Conservation (phyloP, 2,113 vertebrate species). For the Rhagologus leucostigma region DNA sequence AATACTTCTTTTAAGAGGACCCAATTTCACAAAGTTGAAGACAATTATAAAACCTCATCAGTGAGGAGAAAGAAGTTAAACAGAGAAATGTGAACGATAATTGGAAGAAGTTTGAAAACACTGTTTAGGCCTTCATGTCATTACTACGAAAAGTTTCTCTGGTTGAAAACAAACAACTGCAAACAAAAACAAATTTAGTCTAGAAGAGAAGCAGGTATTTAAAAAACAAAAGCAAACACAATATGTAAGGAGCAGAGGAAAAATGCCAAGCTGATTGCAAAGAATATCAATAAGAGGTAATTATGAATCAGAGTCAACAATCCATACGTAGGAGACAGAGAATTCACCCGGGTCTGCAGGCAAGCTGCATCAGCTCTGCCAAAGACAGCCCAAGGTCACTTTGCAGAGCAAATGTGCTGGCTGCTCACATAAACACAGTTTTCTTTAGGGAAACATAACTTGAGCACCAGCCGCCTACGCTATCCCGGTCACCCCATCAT, state of each 20-base stretch:
- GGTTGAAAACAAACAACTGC: constrained; percentile 9
- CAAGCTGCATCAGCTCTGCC: not conserved
- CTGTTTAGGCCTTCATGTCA: not conserved
- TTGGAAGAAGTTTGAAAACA: not conserved
- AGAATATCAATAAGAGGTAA: constrained; percentile 59
- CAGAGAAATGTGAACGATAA: not conserved
- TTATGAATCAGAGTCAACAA: constrained; percentile 33
- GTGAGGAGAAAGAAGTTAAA: not conserved
- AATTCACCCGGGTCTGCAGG: constrained; percentile 13
- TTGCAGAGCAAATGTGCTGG: not conserved
- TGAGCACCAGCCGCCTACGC: fast-evolving
- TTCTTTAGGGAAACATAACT: not conserved
- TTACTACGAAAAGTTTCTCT: not conserved
- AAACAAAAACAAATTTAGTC: constrained; percentile 25
- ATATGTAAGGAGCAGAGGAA: not conserved
- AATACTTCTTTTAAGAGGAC: not conserved
- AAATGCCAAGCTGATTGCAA: constrained; percentile 48
- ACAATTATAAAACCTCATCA: not conserved
- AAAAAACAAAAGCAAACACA: constrained; percentile 38
- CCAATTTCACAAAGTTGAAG: not conserved
- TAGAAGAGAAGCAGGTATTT: constrained; percentile 7
- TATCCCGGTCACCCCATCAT: not conserved
- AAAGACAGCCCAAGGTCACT: constrained; percentile 46
- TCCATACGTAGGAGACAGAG: not conserved
- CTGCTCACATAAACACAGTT: not conserved